A percentile compares a stretch with the other conserved stretches of the same genome.
Evolutionary conservation across 2,888 invertebrate species (phyloP).

Genomic region (Ennomos erosarius): DNA sequence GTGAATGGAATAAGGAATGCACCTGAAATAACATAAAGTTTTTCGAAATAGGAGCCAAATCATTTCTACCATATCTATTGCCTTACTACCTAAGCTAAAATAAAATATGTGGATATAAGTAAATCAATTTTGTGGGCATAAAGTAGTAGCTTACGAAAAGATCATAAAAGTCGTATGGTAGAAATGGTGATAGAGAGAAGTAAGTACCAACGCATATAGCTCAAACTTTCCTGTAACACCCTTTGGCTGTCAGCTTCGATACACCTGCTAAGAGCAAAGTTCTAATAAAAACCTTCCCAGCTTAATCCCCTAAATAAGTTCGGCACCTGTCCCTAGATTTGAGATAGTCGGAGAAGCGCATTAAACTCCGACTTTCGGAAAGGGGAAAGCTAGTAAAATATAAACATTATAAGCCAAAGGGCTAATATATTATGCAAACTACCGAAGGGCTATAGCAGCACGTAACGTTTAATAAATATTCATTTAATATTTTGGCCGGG

Average conservation of each 20-base stretch:
- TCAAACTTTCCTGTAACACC: slow-evolving; percentile 31
- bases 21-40: slow-evolving; percentile 74
- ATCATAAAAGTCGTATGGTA: slow-evolving; percentile 8
- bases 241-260: slow-evolving; percentile 29
- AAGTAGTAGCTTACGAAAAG: no score
- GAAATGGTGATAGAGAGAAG: slow-evolving; percentile 12
- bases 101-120: no score
- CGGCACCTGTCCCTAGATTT: slow-evolving; percentile 15
- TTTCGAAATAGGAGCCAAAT: neutral
- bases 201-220: slow-evolving; percentile 20
- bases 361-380: neutral
- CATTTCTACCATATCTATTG: no score
- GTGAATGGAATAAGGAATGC: slow-evolving; percentile 94
- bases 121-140: no score
- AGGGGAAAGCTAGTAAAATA: slow-evolving; percentile 15
- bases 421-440: slow-evolving; percentile 23
- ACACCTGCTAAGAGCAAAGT: slow-evolving; percentile 38
- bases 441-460: slow-evolving; percentile 20
- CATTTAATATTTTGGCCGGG: slow-evolving; percentile 27
- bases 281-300: slow-evolving; percentile 24
- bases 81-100: no score
- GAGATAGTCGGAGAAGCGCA: slow-evolving; percentile 8
- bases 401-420: slow-evolving; percentile 2
- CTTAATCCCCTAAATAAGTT: slow-evolving; percentile 29
- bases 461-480: slow-evolving; percentile 29